phyloP scores from a whole-genome alignment of 1,140 invertebrate genomes.

The Harpegnathos saltator region DNA sequence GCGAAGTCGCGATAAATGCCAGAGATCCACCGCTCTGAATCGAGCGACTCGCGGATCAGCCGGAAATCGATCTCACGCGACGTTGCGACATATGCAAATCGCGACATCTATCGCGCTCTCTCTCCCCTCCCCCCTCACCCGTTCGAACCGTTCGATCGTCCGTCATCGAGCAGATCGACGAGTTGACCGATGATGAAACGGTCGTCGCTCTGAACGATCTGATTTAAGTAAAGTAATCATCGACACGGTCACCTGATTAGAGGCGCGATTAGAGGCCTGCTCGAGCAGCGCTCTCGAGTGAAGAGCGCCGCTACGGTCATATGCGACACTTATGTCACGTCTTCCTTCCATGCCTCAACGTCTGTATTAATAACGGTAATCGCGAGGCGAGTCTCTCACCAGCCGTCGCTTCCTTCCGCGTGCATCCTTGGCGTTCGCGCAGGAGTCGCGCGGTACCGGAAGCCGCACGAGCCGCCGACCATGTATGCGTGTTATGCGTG shows the following conservation, averaged over 20 bases:
- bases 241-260: neutral
- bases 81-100: too few species aligned
- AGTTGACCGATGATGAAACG: too few species aligned
- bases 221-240: neutral
- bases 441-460: conserved; percentile 28
- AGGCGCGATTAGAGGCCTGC: neutral
- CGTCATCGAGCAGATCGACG: too few species aligned
- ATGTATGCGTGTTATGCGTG: conserved; percentile 9
- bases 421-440: conserved; percentile 25
- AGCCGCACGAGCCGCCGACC: conserved; percentile 19
- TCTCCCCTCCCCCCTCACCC: too few species aligned
- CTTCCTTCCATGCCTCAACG: neutral
- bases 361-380: conserved; percentile 29
- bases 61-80: too few species aligned
- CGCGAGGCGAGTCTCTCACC: neutral
- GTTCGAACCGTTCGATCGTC: too few species aligned
- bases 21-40: conserved; percentile 72
- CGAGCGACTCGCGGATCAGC: neutral
- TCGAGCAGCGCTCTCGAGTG: neutral
- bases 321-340: conserved; percentile 14
- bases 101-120: too few species aligned
- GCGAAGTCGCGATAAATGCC: conserved; percentile 71
- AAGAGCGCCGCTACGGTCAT: neutral
- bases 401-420: conserved; percentile 15
- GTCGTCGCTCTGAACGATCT: too few species aligned